phyloP scores from a whole-genome alignment of 37 sponge, comb jelly and placozoan species.

The Beroe ovata region DNA sequence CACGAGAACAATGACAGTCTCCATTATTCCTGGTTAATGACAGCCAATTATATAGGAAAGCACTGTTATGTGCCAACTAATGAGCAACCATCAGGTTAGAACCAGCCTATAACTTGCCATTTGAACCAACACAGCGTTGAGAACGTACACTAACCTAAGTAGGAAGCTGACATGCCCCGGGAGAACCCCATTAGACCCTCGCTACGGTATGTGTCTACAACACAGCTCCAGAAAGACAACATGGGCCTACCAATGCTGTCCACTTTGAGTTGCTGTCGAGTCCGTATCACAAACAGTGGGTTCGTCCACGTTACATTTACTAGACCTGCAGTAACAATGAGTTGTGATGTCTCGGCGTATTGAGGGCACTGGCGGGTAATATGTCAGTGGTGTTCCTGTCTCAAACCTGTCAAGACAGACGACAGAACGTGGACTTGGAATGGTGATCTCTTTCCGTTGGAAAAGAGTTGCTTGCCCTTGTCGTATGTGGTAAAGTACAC shows the following conservation, averaged over 20 bases:
- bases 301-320: constrained; percentile 76
- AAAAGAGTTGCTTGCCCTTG: constrained; percentile 72
- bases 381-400: neutral
- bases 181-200: neutral
- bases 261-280: constrained; percentile 80
- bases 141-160: neutral
- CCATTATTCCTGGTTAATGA: constrained; percentile 37
- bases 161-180: neutral
- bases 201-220: neutral
- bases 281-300: constrained; percentile 90
- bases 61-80: no score
- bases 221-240: constrained; percentile 55
- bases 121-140: no score
- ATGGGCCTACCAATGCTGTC: constrained; percentile 9
- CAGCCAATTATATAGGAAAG: no score
- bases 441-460: constrained; percentile 13
- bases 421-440: constrained; percentile 28
- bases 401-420: constrained; percentile 33
- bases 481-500: constrained; percentile 84
- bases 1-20: constrained; percentile 37
- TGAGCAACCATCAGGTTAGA: no score
- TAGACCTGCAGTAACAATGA: constrained; percentile 70
- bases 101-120: no score
- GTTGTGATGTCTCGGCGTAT: no score
- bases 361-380: no score